Conservation (phyloP, 1,140 invertebrate genomes). For the Hypothenemus hampei region DNA sequence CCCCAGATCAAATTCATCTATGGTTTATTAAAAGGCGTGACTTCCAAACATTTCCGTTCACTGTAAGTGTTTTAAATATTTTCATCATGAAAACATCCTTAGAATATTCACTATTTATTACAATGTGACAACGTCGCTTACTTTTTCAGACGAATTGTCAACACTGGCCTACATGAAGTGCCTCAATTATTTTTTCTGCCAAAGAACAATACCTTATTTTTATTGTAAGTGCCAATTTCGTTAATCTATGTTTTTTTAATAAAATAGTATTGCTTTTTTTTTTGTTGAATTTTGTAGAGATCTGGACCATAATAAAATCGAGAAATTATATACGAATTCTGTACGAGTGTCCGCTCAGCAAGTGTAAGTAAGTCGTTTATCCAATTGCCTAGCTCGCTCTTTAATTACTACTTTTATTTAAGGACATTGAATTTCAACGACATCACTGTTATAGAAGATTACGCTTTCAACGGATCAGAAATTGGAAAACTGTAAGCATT, state of each 20-base stretch:
- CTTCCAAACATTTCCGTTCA: slow-evolving; percentile 46
- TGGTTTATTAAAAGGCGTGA: slow-evolving; percentile 44
- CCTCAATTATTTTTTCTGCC: slow-evolving; percentile 49
- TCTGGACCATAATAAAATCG: slow-evolving; percentile 55
- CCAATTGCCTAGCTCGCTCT: background rate
- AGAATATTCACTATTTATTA: background rate
- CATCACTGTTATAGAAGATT: slow-evolving; percentile 55
- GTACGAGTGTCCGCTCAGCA: slow-evolving; percentile 52
- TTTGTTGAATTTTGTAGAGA: slow-evolving; percentile 45
- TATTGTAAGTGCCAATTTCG: slow-evolving; percentile 51
- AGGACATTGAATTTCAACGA: slow-evolving; percentile 60
- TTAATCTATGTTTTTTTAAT: slow-evolving; percentile 11
- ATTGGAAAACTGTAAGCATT: slow-evolving; percentile 62
- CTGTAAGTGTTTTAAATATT: slow-evolving; percentile 48
- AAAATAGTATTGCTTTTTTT: background rate
- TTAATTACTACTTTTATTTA: slow-evolving; percentile 26
- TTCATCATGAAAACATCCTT: background rate
- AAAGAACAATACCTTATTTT: slow-evolving; percentile 50
- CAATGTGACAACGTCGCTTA: too few relatives aligned
- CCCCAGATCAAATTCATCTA: slow-evolving; percentile 48
- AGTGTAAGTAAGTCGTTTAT: slow-evolving; percentile 53
- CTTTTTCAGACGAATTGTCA: slow-evolving; percentile 50
- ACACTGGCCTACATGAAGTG: slow-evolving; percentile 50
- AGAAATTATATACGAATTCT: slow-evolving; percentile 48
- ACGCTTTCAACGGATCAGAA: slow-evolving; percentile 60